These are phyloP conservation scores for Gasteruption jaculator DNA, from an alignment of 2,888 invertebrate genomes.

Conservation along the genomic window DNA sequence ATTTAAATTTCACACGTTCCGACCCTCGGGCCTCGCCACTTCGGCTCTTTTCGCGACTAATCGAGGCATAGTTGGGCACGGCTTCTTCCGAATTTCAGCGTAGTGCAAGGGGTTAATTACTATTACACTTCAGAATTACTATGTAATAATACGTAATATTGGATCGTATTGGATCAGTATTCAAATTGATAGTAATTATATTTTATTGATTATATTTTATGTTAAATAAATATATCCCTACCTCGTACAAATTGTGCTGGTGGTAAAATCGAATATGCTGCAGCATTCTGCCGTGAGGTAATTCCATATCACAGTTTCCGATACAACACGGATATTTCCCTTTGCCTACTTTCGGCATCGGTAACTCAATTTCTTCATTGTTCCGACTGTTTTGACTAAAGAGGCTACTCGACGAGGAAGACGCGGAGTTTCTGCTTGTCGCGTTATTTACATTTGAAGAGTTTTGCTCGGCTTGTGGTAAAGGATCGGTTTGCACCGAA, in stretches of 20 bases:
- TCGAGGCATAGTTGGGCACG: no score
- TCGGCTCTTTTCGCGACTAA: no score
- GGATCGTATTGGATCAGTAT: not conserved
- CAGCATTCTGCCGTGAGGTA: conserved; percentile 53
- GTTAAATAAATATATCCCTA: conserved; percentile 29
- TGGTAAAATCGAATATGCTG: conserved; percentile 57
- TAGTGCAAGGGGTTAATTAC: no score
- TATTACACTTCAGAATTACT: no score
- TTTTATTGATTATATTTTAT: conserved; percentile 2
- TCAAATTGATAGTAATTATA: not conserved
- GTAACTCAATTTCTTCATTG: not conserved
- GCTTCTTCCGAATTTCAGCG: no score
- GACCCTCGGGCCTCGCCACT: no score
- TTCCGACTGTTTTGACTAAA: not conserved
- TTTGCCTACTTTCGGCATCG: conserved; percentile 38
- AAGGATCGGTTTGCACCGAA: not conserved
- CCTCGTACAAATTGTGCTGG: conserved; percentile 53
- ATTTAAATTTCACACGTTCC: no score
- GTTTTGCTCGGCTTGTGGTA: not conserved
- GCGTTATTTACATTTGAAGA: not conserved
- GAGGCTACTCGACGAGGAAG: no score
- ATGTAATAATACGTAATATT: no score
- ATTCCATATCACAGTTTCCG: conserved; percentile 47
- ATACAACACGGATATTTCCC: conserved; percentile 57
- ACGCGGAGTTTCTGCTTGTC: conserved; percentile 5